Conservation (phyloP, 2,113 vertebrate species). For the Indicator maculatus region DNA sequence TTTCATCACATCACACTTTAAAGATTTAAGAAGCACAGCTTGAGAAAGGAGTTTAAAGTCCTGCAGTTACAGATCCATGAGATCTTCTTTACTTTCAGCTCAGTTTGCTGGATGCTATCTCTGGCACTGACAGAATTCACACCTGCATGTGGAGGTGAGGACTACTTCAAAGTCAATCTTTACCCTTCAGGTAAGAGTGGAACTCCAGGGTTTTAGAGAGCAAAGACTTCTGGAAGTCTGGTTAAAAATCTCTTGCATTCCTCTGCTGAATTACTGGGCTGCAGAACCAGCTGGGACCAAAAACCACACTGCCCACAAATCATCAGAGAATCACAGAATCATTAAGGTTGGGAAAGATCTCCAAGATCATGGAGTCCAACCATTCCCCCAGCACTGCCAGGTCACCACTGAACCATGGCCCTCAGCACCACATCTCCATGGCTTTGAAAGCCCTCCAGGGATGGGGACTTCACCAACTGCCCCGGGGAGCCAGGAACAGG, state of each 20-base stretch:
- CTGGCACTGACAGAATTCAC: too few relatives aligned
- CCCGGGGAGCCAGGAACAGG: too few relatives aligned
- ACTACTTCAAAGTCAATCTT: not conserved
- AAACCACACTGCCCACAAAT: too few relatives aligned
- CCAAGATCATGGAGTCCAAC: too few relatives aligned
- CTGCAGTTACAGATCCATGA: fast-evolving
- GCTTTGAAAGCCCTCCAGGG: too few relatives aligned
- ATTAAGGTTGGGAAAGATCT: too few relatives aligned
- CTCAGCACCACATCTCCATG: too few relatives aligned
- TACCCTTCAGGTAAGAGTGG: not conserved
- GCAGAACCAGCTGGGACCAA: not conserved
- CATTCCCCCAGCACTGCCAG: too few relatives aligned
- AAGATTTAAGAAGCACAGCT: not conserved
- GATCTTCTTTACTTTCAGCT: not conserved
- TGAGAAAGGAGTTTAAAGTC: not conserved
- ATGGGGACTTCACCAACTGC: too few relatives aligned
- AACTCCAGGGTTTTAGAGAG: not conserved
- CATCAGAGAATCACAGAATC: too few relatives aligned
- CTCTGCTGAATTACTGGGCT: not conserved
- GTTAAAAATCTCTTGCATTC: not conserved
- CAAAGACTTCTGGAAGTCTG: not conserved
- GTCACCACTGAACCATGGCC: too few relatives aligned
- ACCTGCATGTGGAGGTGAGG: too few relatives aligned
- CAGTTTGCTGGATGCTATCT: not conserved
- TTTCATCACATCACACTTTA: not conserved